These are phyloP conservation scores for Drosophila punjabiensis DNA, from an alignment of 1,140 invertebrate genomes.

Conservation along the genomic window DNA sequence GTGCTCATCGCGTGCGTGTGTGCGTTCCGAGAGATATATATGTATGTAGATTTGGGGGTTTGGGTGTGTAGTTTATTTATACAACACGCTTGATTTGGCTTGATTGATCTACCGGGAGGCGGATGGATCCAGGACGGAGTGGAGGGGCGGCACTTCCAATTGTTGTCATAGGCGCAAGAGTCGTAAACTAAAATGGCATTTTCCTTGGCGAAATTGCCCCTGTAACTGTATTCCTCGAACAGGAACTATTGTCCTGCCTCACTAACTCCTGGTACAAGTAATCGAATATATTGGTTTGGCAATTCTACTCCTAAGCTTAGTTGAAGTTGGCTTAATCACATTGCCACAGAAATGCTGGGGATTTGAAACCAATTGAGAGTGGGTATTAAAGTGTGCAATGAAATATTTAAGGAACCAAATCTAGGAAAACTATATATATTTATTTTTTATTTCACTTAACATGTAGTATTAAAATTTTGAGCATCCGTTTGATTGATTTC, in stretches of 20 bases:
- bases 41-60: constrained; percentile 2
- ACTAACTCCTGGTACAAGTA: not conserved
- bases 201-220: constrained; percentile 17
- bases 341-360: not conserved
- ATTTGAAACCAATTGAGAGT: not conserved
- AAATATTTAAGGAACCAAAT: not conserved
- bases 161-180: constrained; percentile 49
- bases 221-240: constrained; percentile 14
- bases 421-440: not conserved
- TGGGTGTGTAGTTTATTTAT: constrained; percentile 43
- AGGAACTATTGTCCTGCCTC: constrained; percentile 14
- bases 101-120: constrained; percentile 47
- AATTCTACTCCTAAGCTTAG: not conserved
- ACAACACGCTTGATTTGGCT: constrained; percentile 62
- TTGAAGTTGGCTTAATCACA: not conserved
- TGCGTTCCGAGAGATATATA: not conserved
- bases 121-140: not conserved
- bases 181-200: constrained; percentile 53
- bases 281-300: constrained; percentile 11
- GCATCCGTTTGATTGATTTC: not conserved
- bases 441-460: not conserved
- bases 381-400: not conserved
- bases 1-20: constrained; percentile 16
- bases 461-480: not conserved
- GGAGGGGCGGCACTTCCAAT: constrained; percentile 7